Conservation (phyloP, 1,140 invertebrate genomes). For the Papilio xuthus region DNA sequence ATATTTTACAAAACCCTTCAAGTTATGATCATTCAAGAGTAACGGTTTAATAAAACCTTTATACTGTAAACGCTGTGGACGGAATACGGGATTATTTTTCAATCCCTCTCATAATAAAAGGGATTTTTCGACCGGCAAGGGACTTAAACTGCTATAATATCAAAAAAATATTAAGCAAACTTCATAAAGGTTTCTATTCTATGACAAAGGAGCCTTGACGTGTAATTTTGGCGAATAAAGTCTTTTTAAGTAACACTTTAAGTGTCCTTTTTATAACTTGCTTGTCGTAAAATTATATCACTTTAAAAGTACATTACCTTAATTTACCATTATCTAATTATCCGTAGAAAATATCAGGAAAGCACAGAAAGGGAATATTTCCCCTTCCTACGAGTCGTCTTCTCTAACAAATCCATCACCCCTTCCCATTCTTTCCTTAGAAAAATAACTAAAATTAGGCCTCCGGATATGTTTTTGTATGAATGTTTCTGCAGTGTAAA, state of each 20-base stretch:
- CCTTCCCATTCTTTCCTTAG: not conserved
- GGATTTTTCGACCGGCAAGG: not conserved
- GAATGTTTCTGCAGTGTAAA: not conserved
- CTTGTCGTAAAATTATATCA: too few relatives aligned
- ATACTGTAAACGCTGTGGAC: not conserved
- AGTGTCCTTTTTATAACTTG: too few relatives aligned
- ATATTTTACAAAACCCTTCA: slow-evolving; percentile 1
- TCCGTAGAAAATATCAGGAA: too few relatives aligned
- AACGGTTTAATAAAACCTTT: not conserved
- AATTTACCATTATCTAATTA: too few relatives aligned
- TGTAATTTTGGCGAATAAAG: not conserved
- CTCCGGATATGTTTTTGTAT: not conserved
- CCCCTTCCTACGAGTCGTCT: too few relatives aligned
- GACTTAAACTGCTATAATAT: slow-evolving; percentile 15
- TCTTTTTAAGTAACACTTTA: too few relatives aligned
- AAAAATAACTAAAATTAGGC: too few relatives aligned
- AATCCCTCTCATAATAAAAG: slow-evolving; percentile 23
- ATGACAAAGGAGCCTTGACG: not conserved
- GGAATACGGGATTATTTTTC: slow-evolving; percentile 6
- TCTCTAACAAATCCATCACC: too few relatives aligned
- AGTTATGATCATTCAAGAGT: not conserved
- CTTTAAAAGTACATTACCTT: too few relatives aligned
- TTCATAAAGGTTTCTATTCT: not conserved
- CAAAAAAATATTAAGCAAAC: not conserved
- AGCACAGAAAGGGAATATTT: not conserved